Percentiles rank a stretch among this genome's conserved stretches.
phyloP scores from a whole-genome alignment of 2,888 invertebrate genomes.

The Hypomecis atomaria region DNA sequence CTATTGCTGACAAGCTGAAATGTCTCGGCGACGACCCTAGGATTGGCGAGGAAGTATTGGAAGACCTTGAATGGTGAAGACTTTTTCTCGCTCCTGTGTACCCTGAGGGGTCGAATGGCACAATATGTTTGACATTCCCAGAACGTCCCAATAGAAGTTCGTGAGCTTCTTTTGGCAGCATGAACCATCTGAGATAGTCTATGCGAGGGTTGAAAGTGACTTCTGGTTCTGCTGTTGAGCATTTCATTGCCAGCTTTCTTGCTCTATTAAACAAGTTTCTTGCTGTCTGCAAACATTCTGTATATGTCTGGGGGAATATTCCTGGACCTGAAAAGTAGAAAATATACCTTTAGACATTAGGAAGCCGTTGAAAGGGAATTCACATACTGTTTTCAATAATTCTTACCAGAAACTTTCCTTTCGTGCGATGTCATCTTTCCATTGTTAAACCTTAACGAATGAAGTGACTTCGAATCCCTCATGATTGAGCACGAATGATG shows the following conservation, averaged over 20 bases:
- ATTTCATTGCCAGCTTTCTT: slow-evolving; percentile 90
- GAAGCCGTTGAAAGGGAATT: not conserved
- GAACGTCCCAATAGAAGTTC: slow-evolving; percentile 89
- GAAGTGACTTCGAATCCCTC: slow-evolving; percentile 93
- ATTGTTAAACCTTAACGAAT: slow-evolving; percentile 89
- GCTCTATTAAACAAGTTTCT: slow-evolving; percentile 91
- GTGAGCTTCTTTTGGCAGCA: slow-evolving; percentile 94
- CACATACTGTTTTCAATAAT: not conserved
- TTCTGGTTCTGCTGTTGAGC: slow-evolving; percentile 89
- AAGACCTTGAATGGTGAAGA: slow-evolving; percentile 66
- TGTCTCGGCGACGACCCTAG: slow-evolving; percentile 86
- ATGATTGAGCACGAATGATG: slow-evolving; percentile 92
- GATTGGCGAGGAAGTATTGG: slow-evolving; percentile 76
- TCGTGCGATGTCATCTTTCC: slow-evolving; percentile 91
- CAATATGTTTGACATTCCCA: slow-evolving; percentile 90
- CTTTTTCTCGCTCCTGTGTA: slow-evolving; percentile 83
- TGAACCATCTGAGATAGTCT: slow-evolving; percentile 93
- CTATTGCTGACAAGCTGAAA: slow-evolving; percentile 88
- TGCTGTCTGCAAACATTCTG: slow-evolving; percentile 92
- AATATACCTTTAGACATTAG: slow-evolving; percentile 14
- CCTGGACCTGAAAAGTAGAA: slow-evolving; percentile 83
- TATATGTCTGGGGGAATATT: slow-evolving; percentile 89
- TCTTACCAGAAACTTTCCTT: slow-evolving; percentile 86
- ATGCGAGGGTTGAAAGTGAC: slow-evolving; percentile 88
- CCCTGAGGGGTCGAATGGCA: slow-evolving; percentile 89